Evolutionary conservation across 2,113 vertebrate genomes (phyloP).

Genomic region (Herpailurus yagouaroundi): DNA sequence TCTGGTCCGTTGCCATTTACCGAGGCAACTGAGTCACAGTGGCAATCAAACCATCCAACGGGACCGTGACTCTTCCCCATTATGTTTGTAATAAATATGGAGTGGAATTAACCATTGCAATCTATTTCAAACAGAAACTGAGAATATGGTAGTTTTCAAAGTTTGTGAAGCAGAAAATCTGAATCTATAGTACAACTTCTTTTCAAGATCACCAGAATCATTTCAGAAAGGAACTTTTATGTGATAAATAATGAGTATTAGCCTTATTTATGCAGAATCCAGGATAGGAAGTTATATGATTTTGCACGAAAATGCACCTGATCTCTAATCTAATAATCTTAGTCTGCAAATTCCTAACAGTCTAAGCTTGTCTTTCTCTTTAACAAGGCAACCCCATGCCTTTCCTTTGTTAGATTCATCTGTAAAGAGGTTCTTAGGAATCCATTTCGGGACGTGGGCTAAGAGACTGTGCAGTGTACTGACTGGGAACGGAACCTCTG

Average conservation of each 20-base stretch:
- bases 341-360: not conserved
- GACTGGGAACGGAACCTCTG: not conserved
- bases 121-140: not conserved
- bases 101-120: not conserved
- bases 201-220: not conserved
- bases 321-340: not conserved
- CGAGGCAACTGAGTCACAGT: not conserved
- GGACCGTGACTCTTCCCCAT: not conserved
- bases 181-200: not conserved
- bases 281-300: not conserved
- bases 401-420: not conserved
- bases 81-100: not conserved
- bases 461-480: not conserved
- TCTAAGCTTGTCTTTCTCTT: not conserved
- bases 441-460: not conserved
- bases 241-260: not conserved
- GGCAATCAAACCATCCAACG: not conserved
- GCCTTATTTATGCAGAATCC: conserved; percentile 2
- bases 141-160: not conserved
- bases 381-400: not conserved
- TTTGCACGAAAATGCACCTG: not conserved
- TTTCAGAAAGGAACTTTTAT: not conserved
- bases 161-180: not conserved
- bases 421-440: not conserved
- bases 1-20: not conserved